Evolutionary conservation across 1,140 invertebrate species (phyloP).

Genomic region (Gonatopus flavifemur): DNA sequence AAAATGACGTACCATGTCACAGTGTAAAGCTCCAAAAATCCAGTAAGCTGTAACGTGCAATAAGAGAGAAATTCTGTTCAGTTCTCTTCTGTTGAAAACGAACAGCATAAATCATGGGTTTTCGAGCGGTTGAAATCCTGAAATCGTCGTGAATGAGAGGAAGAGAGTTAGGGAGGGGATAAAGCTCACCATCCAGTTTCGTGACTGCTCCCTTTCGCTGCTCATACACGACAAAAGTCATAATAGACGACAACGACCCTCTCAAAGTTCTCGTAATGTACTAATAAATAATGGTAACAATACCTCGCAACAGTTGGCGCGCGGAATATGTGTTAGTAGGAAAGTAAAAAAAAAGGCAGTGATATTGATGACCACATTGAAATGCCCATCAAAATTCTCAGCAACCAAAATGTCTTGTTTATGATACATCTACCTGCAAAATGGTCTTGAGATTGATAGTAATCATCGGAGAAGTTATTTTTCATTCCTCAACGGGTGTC

Average conservation of each 20-base stretch:
- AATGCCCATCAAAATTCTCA: too few relatives aligned
- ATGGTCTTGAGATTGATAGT: too few relatives aligned
- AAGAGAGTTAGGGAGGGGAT: slow-evolving; percentile 4
- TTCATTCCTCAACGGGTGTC: too few relatives aligned
- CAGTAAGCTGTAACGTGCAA: slow-evolving; percentile 21
- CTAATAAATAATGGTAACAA: slow-evolving; percentile 29
- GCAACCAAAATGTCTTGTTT: too few relatives aligned
- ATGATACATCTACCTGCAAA: too few relatives aligned
- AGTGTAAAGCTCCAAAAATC: slow-evolving; percentile 12
- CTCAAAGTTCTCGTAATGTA: slow-evolving; percentile 11
- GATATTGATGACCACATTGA: too few relatives aligned
- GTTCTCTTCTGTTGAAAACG: too few relatives aligned
- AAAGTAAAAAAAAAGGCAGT: too few relatives aligned
- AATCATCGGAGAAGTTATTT: too few relatives aligned
- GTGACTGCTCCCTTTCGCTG: not conserved
- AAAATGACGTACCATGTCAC: slow-evolving; percentile 5
- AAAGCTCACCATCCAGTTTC: slow-evolving; percentile 5
- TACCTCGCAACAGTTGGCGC: too few relatives aligned
- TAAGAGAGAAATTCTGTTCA: too few relatives aligned
- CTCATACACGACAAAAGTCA: slow-evolving; percentile 20
- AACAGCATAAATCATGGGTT: slow-evolving; percentile 22
- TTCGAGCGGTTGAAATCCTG: slow-evolving; percentile 16
- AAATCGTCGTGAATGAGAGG: slow-evolving; percentile 2
- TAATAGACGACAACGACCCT: slow-evolving; percentile 12
- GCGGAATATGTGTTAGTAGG: too few relatives aligned